Base-by-base conservation (phyloP, 2,797 vertebrate genomes). In the Discoglossus pictus region DNA sequence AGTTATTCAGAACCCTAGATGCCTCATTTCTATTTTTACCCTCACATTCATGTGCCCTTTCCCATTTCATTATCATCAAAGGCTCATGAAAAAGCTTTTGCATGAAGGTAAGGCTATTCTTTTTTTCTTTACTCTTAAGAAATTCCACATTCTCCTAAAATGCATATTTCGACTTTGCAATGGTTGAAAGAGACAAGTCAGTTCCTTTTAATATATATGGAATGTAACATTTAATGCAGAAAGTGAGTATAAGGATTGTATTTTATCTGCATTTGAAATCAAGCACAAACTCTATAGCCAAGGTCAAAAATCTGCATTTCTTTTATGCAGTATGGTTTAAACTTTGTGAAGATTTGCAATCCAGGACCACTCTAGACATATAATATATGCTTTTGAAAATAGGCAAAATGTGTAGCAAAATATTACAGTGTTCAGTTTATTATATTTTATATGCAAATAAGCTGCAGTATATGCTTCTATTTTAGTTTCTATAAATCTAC, bases 71-170 rank as follows among this genome's bases (percentile, higher is more conserved):
- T 48, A 47, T 20, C 59, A 25, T 61, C 59, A 61, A 43, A 48
- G 27, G 8, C 59, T 61, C 59, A 24, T 61, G 44, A 48, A 61
- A 31, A 61, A 36, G 58, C 58, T 61, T 36, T 61, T 61, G 44
- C 59, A 61, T 61, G 31, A 48, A 47, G 24, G 44, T 61, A 50
- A 38, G 36, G 59, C 47, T 61, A 31, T 31, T 31, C 46, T 50
- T 50, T 24, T 25, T 8, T 61, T 16, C 10, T 25, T 17, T 25
- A 23, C 51, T 51, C 40, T 44, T n/a, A 40, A 40, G 46, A 44
- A 9, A 16, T 20, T 38, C 35, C 35, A 39, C 44, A 51, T 40
- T 17, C 21, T 38, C 44, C 18, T 39, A 9, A 24, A 31, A 17
- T 61, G 44, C n/a, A 61, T 34, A 38, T 46, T 31, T 59, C 23